Conservation (phyloP, 2,113 vertebrate genomes). For the Pteronura brasiliensis region DNA sequence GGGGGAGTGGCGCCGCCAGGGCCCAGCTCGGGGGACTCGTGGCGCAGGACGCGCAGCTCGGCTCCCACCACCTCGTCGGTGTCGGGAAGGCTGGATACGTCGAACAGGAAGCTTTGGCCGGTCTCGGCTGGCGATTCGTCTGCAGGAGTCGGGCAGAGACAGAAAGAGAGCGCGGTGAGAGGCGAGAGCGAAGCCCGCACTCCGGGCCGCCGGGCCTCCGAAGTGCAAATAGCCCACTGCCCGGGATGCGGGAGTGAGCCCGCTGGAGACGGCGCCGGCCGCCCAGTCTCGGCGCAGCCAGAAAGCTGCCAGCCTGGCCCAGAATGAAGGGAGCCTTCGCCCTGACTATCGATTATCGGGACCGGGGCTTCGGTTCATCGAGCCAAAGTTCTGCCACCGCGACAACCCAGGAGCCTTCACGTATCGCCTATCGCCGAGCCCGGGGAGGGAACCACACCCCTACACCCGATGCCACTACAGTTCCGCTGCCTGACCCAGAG, state of each 20-base stretch:
- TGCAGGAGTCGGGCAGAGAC: neutral
- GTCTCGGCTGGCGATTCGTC: slow-evolving; percentile 38
- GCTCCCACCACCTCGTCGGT: slow-evolving; percentile 86
- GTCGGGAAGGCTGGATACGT: slow-evolving; percentile 85
- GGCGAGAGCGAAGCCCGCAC: neutral
- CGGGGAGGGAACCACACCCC: neutral
- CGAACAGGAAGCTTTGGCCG: slow-evolving; percentile 86
- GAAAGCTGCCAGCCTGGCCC: neutral
- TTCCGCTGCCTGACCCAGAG: neutral
- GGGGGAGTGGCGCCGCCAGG: slow-evolving; percentile 50
- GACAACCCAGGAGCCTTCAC: neutral
- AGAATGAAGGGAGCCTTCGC: neutral
- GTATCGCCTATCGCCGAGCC: neutral
- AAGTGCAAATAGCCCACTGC: neutral
- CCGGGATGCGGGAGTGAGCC: fast-evolving
- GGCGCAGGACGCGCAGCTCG: slow-evolving; percentile 86
- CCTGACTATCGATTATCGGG: neutral
- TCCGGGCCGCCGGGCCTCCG: no score
- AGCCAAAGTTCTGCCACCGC: neutral
- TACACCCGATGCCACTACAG: neutral
- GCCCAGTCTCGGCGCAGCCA: neutral
- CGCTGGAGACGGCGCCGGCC: fast-evolving
- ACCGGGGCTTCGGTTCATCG: neutral
- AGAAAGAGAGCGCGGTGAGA: neutral
- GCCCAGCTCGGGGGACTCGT: neutral